phyloP scores from a whole-genome alignment of 2,113 vertebrate species.

The Limanda limanda region DNA sequence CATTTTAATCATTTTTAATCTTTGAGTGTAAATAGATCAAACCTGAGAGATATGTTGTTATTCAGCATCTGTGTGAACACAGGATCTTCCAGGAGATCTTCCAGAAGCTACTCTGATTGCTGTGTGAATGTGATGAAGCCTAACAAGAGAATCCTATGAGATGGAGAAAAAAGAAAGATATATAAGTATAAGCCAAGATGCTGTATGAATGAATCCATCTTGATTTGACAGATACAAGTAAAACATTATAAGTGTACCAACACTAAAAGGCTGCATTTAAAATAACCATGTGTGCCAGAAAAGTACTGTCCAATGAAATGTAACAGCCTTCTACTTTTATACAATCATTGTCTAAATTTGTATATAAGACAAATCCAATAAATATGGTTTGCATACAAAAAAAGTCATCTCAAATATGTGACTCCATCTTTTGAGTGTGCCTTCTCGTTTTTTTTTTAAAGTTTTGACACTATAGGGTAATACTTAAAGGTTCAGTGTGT shows the following conservation, averaged over 20 bases:
- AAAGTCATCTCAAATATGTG: not conserved
- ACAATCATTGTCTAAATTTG: conserved; percentile 38
- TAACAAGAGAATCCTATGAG: conserved; percentile 10
- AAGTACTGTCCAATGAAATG: conserved; percentile 8
- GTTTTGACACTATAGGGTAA: too few relatives aligned
- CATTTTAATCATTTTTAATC: conserved; percentile 25
- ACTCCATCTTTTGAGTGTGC: too few relatives aligned
- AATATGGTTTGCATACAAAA: conserved; percentile 57
- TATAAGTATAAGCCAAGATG: not conserved
- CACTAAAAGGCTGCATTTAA: conserved; percentile 34
- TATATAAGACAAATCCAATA: conserved; percentile 55
- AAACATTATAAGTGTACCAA: not conserved
- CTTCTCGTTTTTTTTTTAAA: too few relatives aligned
- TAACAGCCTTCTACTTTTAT: conserved; percentile 41
- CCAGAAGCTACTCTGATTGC: conserved; percentile 34
- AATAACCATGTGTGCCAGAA: conserved; percentile 19
- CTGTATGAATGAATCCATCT: not conserved
- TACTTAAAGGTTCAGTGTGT: too few relatives aligned
- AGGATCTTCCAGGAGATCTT: not conserved
- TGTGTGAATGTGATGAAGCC: conserved; percentile 44
- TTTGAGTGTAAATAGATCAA: conserved; percentile 34
- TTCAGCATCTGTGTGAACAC: not conserved
- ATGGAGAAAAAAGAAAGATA: not conserved
- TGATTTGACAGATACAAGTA: not conserved
- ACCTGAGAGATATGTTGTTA: conserved; percentile 8